Evolutionary conservation across 2,113 vertebrate species (phyloP), one percentile per base, ranked within the genome.

Genomic region (Colossoma macropomum): DNA sequence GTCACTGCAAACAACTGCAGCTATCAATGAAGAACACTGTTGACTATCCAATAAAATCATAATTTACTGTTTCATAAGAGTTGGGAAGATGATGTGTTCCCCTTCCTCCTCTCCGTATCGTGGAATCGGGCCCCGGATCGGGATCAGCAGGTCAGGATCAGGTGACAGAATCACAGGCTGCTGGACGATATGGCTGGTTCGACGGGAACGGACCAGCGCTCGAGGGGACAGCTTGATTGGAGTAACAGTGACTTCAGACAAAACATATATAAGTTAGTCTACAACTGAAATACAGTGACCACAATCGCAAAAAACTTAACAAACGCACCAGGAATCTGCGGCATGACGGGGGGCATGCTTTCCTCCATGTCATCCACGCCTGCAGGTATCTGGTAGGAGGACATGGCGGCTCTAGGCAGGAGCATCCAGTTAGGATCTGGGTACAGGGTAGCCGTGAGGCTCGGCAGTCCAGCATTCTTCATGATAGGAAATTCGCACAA

Each of bases 401-500:
- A 92, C 84, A 97, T 95, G 66, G 93, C 91, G 54, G 95, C 92
- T 89, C 97, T 92, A 28, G 96, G 94, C 92, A 97, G 94, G 34
- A 96, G 94, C 70, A 96, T 92, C 91, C 95, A 93, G 81, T 95
- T 93, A 84, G 97, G 93, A 69, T 99, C 97, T 0, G 97, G 96
- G 88, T 99, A 99, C 16, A 99, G 95, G 13, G 95, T 96, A 60
- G 97, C 96, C 0, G 95, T 97, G 85, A 99, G 93, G 77, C 94
- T 97, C 21, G 95, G 90, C 0, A 98, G 91, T 16, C 97, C 98
- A 0, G 95, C 93, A 88, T 99, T 99, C 88, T 96, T 95, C 9
- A 97, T 96, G 63, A 99, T 94, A 83, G 95, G 95, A 90, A 98
- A 98, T 30, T 96, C 95, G 75, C 97, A 99, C 71, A 99, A 92